Evolutionary conservation across 2,888 invertebrate genomes (phyloP), one percentile per base, ranked within the genome.

Genomic region (Minunthozetes semirufus): DNA sequence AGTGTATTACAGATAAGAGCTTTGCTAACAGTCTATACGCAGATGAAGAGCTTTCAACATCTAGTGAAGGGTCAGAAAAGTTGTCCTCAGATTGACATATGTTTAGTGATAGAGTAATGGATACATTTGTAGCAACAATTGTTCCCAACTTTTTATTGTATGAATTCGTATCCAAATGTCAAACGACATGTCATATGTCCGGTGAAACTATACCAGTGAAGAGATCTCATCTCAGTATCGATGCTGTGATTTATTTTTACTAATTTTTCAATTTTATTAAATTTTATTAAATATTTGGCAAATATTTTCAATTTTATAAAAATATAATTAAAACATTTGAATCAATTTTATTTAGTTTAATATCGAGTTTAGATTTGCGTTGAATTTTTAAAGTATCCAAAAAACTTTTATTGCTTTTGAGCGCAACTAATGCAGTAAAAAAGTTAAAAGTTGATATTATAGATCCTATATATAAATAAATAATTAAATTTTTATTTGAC

Each of bases 21-120:
- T 68, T 68, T 22, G 13, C 22, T 11, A 68, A 19, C 17, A 42
- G 46, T 68, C 22, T 68, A 46, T 68, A 68, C n/a, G 42, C 68
- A 22, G 68, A 72, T 22, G 73, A 73, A 25, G 73, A 73, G 27
- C 46, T 61, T 29, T 73, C 73, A n/a, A 73, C 61, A 3, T 61
- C 73, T 33, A 73, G 73, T 73, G 73, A 73, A 73, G 27, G 59
- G 15, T 73, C 73, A 19, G 73, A 73, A 27, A 73, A 73, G 61
- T 72, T 68, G 15, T 68, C 42, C 9, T 68, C 42, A 42, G 68
- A 68, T 68, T 68, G 19, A 42, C 13, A 68, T 19, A 25, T 19
- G 25, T 25, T 56, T 9, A 56, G 56, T 56, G 25, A 56, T 56
- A 22, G 6, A 56, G 2, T 25, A 6, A 22, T 42, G 42, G 11